A percentile compares a stretch with the other conserved stretches of the same genome.
Evolutionary conservation across 2,113 vertebrate genomes (phyloP).

Genomic region (Phyllostomus hastatus): DNA sequence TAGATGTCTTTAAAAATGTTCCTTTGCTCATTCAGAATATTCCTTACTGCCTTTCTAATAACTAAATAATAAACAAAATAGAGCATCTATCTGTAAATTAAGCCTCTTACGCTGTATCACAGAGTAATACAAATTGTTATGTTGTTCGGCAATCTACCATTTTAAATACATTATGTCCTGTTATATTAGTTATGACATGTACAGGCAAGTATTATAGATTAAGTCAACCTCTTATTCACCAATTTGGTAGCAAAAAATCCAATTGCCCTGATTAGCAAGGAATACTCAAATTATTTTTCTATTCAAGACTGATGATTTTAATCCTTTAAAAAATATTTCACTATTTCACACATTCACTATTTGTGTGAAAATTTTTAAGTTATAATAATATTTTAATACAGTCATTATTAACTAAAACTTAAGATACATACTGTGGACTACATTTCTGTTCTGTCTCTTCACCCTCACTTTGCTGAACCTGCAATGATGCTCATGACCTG

Average conservation of each 20-base stretch:
- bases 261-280: conserved; percentile 15
- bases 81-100: conserved; percentile 41
- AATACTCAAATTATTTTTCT: conserved; percentile 21
- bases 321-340: background rate
- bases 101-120: conserved; percentile 13
- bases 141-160: conserved; percentile 14
- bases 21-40: background rate
- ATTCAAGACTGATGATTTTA: conserved; percentile 7
- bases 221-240: conserved; percentile 47
- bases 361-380: background rate
- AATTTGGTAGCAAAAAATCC: conserved; percentile 48
- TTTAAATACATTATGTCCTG: conserved; percentile 37
- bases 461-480: background rate
- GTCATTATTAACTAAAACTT: background rate
- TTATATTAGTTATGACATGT: conserved; percentile 26
- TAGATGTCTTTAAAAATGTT: background rate
- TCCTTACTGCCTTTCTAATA: background rate
- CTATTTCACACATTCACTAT: conserved; percentile 1
- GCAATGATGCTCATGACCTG: background rate
- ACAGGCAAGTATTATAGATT: conserved; percentile 41
- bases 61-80: conserved; percentile 12
- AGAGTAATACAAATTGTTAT: background rate
- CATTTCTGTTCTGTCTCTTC: background rate
- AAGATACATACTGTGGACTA: background rate
- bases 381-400: background rate